Evolutionary conservation across 2,888 invertebrate genomes (phyloP), one percentile per base, ranked within the genome.

Genomic region (Acrocera orbiculus): DNA sequence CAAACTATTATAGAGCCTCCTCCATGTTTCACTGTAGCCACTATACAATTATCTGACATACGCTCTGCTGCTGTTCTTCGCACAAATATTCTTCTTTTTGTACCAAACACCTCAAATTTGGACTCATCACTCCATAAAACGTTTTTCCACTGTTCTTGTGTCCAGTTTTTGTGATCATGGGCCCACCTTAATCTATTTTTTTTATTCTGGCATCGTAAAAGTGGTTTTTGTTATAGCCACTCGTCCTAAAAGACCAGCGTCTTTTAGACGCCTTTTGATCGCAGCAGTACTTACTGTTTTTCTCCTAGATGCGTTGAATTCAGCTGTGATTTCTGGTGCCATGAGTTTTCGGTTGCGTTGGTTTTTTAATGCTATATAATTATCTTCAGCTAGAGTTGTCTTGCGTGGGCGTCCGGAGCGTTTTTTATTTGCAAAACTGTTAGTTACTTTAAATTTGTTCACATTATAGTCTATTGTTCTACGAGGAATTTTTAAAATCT

Each of bases 21-120:
- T 20, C 40, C 40, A 24, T 42, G 37, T 28, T 42, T 40, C 5
- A 42, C 34, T 19, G 42, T 39, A 7, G 40, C 14, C 14, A 15
- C 20, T 9, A 41, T n/a, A 40, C 27, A 35, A 20, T 32, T 11
- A 13, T 14, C 4, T 11, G n/a, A 9, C 10, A 30, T 19, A 13
- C 27, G 27, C 34, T 37, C 33, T 6, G 25, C 27, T 14, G 16
- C 9, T 30, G 10, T 29, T 28, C 31, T 11, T 7, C 38, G 26
- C 14, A 36, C 36, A 17, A 34, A 42, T 45, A 40, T 46, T 47
- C 42, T 44, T 42, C 35, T n/a, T 16, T 27, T 32, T 11, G 17
- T 25, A 14, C 36, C 38, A 34, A 38, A 38, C n/a, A 38, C 20
- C 11, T 40, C 36, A 29, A 38, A 40, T 30, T 40, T 38, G 9